Base-by-base conservation (phyloP, 1,140 invertebrate species). In the Oryzaephilus surinamensis region DNA sequence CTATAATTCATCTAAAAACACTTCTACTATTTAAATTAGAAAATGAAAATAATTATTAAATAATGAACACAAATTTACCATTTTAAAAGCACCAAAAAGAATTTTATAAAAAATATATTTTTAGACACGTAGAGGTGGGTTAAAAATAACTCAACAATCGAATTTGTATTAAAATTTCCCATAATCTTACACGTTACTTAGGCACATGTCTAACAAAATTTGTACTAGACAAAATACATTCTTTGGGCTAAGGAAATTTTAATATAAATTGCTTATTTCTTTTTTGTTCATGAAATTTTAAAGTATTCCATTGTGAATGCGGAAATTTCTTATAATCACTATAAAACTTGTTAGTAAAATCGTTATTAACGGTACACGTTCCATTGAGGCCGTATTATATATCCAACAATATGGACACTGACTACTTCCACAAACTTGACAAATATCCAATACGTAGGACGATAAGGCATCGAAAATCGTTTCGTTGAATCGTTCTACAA, bases 341-440 rank as follows among this genome's bases (percentile, higher is more conserved):
- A 65, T 19, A 7, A 66, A 48, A 33, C 50, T 48, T 19, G 53
- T 50, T n/a, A 50, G 18, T 8, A 52, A n/a, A 12, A 57, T 32
- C 6, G 50, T 40, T n/a, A 61, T 29, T 10, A 58, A 16, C 1
- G 71, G 55, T 4, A 67, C 53, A 0, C 61, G 47, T 7, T 65
- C 45, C 12, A 62, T 35, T 2, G 61, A 48, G n/a, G 77, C 79
- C 21, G 73, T 61, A 52, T 88, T 90, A 65, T 88, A 93, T 47
- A 90, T 88, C 15, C 87, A 81, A 65, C 93, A 97, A 60, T 97
- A 97, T 0, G 93, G 93, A 66, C 94, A 98, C 61, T 97, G 93
- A 28, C 88, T 97, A 13, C 91, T 96, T 19, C 93, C 94, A 60
- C 93, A 98, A n/a, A 97, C 93, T 59, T 96, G 89, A 58, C 93